These are phyloP conservation scores for Chelonoidis abingdonii DNA, from an alignment of 2,113 vertebrate species.

Conservation along the genomic window DNA sequence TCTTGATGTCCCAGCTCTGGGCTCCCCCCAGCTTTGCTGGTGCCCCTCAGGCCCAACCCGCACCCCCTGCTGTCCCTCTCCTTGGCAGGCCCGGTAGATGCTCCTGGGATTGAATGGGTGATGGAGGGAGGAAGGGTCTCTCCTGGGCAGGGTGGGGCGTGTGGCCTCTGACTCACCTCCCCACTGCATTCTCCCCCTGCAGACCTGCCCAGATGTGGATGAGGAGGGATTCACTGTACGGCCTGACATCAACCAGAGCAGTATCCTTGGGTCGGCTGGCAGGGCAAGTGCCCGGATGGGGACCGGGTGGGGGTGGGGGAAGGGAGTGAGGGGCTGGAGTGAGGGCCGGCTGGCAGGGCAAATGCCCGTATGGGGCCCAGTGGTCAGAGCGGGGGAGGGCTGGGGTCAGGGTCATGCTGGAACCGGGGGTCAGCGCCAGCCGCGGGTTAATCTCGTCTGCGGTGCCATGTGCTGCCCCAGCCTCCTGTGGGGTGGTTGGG, in stretches of 20 bases:
- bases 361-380: too few relatives aligned
- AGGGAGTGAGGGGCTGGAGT: too few relatives aligned
- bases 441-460: not conserved
- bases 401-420: not conserved
- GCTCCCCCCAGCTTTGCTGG: too few relatives aligned
- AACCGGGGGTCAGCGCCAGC: not conserved
- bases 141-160: not conserved
- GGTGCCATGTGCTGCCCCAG: too few relatives aligned
- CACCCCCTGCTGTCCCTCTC: too few relatives aligned
- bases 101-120: not conserved
- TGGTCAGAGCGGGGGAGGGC: accelerated
- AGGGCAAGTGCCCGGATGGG: too few relatives aligned
- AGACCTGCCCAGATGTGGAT: constrained; percentile 92
- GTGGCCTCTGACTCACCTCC: not conserved
- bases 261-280: constrained; percentile 85
- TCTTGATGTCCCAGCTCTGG: not conserved
- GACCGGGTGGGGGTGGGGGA: too few relatives aligned
- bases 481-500: not conserved
- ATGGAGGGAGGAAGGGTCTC: not conserved
- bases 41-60: too few relatives aligned
- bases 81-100: not conserved
- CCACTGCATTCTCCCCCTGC: not conserved
- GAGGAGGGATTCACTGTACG: constrained; percentile 95
- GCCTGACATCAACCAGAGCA: constrained; percentile 82
- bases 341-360: too few relatives aligned